These are phyloP conservation scores for Brachyhypopomus gauderio DNA, from an alignment of 2,113 vertebrate species.

Conservation along the genomic window DNA sequence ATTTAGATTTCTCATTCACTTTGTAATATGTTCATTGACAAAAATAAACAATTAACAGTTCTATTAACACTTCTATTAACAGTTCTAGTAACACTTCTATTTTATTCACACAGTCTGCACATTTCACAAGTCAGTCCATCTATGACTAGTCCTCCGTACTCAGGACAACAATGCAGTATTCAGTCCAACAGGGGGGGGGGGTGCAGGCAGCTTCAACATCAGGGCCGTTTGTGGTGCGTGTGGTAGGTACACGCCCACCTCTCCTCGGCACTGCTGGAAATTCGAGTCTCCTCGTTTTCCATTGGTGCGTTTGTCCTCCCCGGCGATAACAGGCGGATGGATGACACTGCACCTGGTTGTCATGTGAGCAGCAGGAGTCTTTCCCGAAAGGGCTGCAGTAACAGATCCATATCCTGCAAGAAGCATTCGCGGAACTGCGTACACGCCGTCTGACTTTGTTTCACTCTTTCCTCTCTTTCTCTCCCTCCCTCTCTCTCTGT, in stretches of 20 bases:
- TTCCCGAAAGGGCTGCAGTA: constrained; percentile 59
- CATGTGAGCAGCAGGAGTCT: constrained; percentile 29
- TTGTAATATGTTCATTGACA: too few species aligned
- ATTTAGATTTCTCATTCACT: too few species aligned
- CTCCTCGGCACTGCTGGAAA: not conserved
- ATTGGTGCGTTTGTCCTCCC: not conserved
- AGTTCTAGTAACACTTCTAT: too few species aligned
- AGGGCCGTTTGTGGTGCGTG: not conserved
- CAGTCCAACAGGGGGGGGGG: too few species aligned
- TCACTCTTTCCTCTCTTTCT: constrained; percentile 7
- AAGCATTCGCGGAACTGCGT: not conserved
- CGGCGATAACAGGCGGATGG: constrained; percentile 6
- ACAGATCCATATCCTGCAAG: constrained; percentile 49
- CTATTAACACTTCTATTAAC: too few species aligned
- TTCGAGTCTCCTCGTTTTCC: not conserved
- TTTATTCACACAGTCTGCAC: too few species aligned
- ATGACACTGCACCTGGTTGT: constrained; percentile 60
- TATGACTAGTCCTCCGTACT: too few species aligned
- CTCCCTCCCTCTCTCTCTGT: constrained; percentile 7
- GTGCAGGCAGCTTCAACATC: not conserved
- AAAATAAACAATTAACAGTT: too few species aligned
- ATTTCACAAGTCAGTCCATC: too few species aligned
- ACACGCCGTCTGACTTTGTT: not conserved
- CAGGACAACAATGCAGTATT: too few species aligned
- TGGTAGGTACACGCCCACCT: not conserved